Evolutionary conservation across 2,797 vertebrate species (phyloP).

Genomic region (Macropodus opercularis): DNA sequence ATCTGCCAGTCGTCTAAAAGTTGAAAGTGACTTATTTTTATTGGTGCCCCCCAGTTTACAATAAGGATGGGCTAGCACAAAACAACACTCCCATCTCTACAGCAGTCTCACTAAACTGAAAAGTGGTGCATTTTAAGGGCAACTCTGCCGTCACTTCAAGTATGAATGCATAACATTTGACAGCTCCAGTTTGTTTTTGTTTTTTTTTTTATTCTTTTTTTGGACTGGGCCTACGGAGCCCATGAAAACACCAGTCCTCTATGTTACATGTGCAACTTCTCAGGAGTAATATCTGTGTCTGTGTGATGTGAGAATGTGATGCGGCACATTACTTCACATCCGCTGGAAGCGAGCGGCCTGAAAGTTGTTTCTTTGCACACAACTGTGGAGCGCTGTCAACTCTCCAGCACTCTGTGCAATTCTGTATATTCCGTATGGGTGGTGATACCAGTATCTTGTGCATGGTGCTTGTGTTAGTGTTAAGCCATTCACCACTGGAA

Average conservation of each 20-base stretch:
- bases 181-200: slow-evolving; percentile 50
- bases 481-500: slow-evolving; percentile 79
- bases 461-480: slow-evolving; percentile 85
- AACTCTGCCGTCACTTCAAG: neutral
- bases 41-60: slow-evolving; percentile 1
- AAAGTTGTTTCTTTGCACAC: slow-evolving; percentile 81
- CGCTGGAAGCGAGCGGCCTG: slow-evolving; percentile 85
- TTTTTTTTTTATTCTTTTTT: no score
- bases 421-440: slow-evolving; percentile 66
- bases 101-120: neutral
- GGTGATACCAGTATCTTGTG: slow-evolving; percentile 79
- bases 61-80: neutral
- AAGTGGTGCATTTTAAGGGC: neutral
- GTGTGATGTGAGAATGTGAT: slow-evolving; percentile 89
- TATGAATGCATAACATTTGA: slow-evolving; percentile 50
- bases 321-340: slow-evolving; percentile 87
- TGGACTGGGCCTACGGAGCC: slow-evolving; percentile 72
- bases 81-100: neutral
- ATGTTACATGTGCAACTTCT: slow-evolving; percentile 67
- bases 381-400: slow-evolving; percentile 84
- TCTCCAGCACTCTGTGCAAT: slow-evolving; percentile 83
- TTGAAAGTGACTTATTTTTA: slow-evolving; percentile 8
- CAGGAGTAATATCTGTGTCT: slow-evolving; percentile 51
- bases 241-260: slow-evolving; percentile 59
- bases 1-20: neutral